Evolutionary conservation across 2,797 vertebrate species (phyloP), one percentile per base, ranked within the genome.

Genomic region (Myotis myotis): DNA sequence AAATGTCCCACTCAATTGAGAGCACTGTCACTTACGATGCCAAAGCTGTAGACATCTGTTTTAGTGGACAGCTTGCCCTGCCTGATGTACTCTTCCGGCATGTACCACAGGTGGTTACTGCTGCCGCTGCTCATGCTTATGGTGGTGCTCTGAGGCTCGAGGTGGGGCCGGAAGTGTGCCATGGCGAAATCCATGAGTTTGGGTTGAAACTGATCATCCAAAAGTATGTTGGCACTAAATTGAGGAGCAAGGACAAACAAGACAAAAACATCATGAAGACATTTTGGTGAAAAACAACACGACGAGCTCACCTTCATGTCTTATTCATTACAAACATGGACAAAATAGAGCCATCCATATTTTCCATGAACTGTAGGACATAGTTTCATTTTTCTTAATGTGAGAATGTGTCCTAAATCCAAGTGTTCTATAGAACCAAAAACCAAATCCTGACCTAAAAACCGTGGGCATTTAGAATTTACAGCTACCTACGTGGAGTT

Each of bases 41-140:
- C 97, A 87, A 98, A 97, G 96, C 98, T 98, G 98, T 98, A 98
- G n/a, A 98, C 86, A 0, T 99, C 98, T 80, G 98, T 97, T 96
- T 98, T 98, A 84, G 97, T 53, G 49, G 97, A 98, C 53, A 97
- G 95, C 94, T 98, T 99, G 38, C 97, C 96, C 74, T 97, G 97
- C 49, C 98, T 97, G 92, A 98, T 95, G 94, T 98, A 98, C 55
- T 99, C 98, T 64, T 98, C 98, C 1, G 98, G 98, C 95, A 98
- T 96, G 94, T 98, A 98, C 95, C 97, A 98, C 82, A 95, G 92
- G 88, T 97, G 98, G 70, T 95, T 96, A 33, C 95, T 97, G 87
- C 60, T 92, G 25, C 87, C 84, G 4, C 86, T 97, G 30, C 97
- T 87, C 83, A 97, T 81, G 74, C 96, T 98, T 72, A 97, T 97